A percentile compares a stretch with the other conserved stretches of the same genome.
phyloP scores from a whole-genome alignment of 2,888 invertebrate genomes.

The Trissoscelio sp. region DNA sequence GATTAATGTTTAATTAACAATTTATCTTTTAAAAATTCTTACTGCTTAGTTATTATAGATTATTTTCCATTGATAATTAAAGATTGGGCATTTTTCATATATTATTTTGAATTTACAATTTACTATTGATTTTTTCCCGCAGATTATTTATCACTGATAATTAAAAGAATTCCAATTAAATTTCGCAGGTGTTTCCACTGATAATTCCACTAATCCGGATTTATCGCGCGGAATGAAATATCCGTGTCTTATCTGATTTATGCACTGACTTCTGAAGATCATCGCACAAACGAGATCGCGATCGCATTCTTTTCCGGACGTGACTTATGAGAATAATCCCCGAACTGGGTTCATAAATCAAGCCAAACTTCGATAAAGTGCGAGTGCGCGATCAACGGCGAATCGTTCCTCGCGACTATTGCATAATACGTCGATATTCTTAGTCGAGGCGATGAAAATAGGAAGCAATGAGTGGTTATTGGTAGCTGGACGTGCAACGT shows the following conservation, averaged over 20 bases:
- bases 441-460: conserved; percentile 36
- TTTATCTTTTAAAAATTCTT: no score
- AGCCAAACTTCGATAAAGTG: conserved; percentile 33
- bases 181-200: conserved; percentile 11
- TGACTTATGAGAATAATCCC: conserved; percentile 32
- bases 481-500: conserved; percentile 11
- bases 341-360: conserved; percentile 23
- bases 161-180: no score
- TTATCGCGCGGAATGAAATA: conserved; percentile 9
- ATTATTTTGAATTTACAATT: no score
- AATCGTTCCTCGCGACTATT: conserved; percentile 13
- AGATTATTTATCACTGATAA: no score
- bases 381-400: conserved; percentile 8
- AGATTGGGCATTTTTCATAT: no score
- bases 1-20: no score
- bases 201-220: conserved; percentile 23
- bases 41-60: no score
- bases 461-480: conserved; percentile 30
- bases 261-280: conserved; percentile 24
- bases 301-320: conserved; percentile 11
- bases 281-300: conserved; percentile 14
- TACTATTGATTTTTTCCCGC: no score
- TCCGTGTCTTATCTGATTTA: conserved; percentile 35
- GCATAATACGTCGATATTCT: conserved; percentile 40
- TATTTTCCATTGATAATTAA: no score